Percentiles rank a stretch among this genome's conserved stretches.
Evolutionary conservation across 2,888 invertebrate genomes (phyloP).

Genomic region (Sericinus montela): DNA sequence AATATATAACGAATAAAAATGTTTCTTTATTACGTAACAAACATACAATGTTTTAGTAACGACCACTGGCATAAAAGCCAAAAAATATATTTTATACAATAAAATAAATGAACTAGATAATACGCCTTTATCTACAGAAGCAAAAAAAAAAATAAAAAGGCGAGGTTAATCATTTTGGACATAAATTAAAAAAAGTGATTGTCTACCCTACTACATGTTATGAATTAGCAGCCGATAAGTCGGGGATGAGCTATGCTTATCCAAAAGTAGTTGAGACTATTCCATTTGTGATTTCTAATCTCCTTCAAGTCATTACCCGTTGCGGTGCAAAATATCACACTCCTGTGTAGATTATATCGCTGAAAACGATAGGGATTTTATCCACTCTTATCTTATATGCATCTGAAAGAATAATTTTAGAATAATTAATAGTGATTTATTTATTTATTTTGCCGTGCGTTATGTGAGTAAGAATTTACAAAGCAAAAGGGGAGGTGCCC

Average conservation of each 20-base stretch:
- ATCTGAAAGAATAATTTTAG: constrained; percentile 30
- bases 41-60: constrained; percentile 37
- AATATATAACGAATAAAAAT: constrained; percentile 47
- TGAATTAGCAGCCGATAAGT: neutral
- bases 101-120: constrained; percentile 45
- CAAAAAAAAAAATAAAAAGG: constrained; percentile 31
- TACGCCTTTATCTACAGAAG: constrained; percentile 47
- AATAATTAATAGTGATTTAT: too few relatives aligned
- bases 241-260: constrained; percentile 12
- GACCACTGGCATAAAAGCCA: constrained; percentile 44
- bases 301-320: neutral
- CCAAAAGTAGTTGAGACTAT: neutral
- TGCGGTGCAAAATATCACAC: constrained; percentile 49
- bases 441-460: too few relatives aligned
- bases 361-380: constrained; percentile 26
- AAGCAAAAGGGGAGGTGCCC: too few relatives aligned
- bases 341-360: constrained; percentile 39
- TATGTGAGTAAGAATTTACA: too few relatives aligned
- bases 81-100: constrained; percentile 49
- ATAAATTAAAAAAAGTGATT: constrained; percentile 36
- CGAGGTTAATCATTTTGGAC: constrained; percentile 33
- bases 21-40: constrained; percentile 56
- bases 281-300: neutral
- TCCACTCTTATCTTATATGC: constrained; percentile 28
- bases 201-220: constrained; percentile 42